These are phyloP conservation scores for Ophraella communa DNA, from an alignment of 2,888 invertebrate genomes.

Conservation along the genomic window DNA sequence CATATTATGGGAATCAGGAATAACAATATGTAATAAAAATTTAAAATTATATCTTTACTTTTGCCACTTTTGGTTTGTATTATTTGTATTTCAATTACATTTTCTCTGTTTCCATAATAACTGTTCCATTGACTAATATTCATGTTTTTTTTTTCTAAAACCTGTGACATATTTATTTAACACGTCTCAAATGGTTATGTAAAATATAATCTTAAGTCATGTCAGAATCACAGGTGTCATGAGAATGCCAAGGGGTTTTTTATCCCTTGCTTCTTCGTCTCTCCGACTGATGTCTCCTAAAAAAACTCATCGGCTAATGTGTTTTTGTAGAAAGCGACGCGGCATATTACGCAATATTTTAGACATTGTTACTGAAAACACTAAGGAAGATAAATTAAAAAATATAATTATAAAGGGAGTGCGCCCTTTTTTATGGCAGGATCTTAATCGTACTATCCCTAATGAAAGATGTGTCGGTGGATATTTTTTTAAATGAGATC, in stretches of 20 bases:
- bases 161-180: not conserved
- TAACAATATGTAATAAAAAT: too few relatives aligned
- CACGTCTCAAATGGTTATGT: constrained; percentile 16
- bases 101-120: too few relatives aligned
- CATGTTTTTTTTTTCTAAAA: not conserved
- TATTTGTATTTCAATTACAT: too few relatives aligned
- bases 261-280: constrained; percentile 31
- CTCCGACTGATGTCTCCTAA: constrained; percentile 15
- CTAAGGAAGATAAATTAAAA: constrained; percentile 76
- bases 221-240: constrained; percentile 35
- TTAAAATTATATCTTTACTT: too few relatives aligned
- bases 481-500: constrained; percentile 6
- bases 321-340: constrained; percentile 31
- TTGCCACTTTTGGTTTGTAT: too few relatives aligned
- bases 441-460: constrained; percentile 18
- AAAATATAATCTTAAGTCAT: constrained; percentile 30
- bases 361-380: constrained; percentile 56
- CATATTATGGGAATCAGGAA: too few relatives aligned
- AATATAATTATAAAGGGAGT: constrained; percentile 65
- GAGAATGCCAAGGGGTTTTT: constrained; percentile 34
- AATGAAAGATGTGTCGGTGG: constrained; percentile 18
- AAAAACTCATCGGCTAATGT: constrained; percentile 51
- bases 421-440: constrained; percentile 15
- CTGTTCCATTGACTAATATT: too few relatives aligned
- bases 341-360: constrained; percentile 48